These are phyloP conservation scores for Tetragonula clypearis DNA, from an alignment of 1,140 invertebrate genomes.

Conservation along the genomic window DNA sequence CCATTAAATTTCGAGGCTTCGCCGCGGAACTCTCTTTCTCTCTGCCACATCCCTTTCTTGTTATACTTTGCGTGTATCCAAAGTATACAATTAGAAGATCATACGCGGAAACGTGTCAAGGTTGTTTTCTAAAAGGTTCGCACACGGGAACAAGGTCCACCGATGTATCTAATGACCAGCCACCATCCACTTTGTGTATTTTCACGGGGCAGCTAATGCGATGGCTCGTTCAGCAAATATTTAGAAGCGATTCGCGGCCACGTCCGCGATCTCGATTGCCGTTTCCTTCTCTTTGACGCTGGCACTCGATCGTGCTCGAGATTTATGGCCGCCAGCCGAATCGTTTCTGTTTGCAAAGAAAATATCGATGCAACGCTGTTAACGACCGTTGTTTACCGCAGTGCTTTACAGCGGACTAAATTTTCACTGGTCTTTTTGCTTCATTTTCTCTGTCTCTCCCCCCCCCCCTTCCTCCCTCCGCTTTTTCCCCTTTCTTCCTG, in stretches of 20 bases:
- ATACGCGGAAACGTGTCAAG: constrained; percentile 35
- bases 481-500: background rate
- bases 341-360: constrained; percentile 12
- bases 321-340: constrained; percentile 18
- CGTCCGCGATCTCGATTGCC: background rate
- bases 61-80: background rate
- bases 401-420: background rate
- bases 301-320: background rate
- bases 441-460: no score
- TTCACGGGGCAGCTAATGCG: constrained; percentile 10
- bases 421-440: background rate
- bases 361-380: background rate
- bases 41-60: background rate
- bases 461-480: no score
- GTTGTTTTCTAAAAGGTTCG: constrained; percentile 16
- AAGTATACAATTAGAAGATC: constrained; percentile 32
- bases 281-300: background rate
- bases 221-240: constrained; percentile 28
- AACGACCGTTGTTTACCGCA: background rate
- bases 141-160: background rate
- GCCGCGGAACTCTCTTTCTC: background rate
- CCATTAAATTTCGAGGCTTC: constrained; percentile 2
- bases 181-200: background rate
- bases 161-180: constrained; percentile 1
- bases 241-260: constrained; percentile 3